A percentile compares a stretch with the other conserved stretches of the same genome.
These are phyloP conservation scores for Lacerta bilineata DNA, from an alignment of 2,797 vertebrate genomes.

Conservation along the genomic window DNA sequence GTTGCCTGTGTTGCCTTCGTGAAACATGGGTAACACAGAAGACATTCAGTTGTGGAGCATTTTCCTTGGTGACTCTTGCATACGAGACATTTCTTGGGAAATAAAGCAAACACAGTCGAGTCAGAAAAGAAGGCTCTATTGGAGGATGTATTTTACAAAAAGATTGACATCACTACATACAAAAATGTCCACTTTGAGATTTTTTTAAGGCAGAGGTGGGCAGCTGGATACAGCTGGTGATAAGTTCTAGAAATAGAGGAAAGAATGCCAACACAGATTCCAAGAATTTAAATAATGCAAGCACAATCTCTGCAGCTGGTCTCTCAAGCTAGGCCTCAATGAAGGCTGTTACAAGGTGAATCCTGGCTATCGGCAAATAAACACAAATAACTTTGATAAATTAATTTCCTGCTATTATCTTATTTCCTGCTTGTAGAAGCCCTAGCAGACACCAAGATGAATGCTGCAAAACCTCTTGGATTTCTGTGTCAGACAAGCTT, in stretches of 20 bases:
- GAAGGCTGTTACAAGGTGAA: background rate
- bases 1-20: background rate
- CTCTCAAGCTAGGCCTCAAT: background rate
- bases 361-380: background rate
- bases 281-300: background rate
- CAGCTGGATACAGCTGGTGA: too few species aligned
- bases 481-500: fast-evolving
- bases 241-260: background rate
- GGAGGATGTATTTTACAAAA: background rate
- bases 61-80: background rate
- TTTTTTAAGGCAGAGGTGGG: background rate
- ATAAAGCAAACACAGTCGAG: background rate
- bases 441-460: background rate
- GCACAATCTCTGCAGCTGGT: background rate
- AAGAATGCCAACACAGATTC: background rate
- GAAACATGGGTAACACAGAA: background rate
- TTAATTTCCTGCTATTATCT: background rate
- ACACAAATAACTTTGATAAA: background rate
- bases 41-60: too few species aligned
- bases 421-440: background rate
- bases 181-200: background rate
- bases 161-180: background rate
- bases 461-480: fast-evolving
- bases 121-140: background rate
- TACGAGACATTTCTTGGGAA: background rate